Evolutionary conservation across 2,888 invertebrate genomes (phyloP).

Genomic region (Coelogynopora nodosa): DNA sequence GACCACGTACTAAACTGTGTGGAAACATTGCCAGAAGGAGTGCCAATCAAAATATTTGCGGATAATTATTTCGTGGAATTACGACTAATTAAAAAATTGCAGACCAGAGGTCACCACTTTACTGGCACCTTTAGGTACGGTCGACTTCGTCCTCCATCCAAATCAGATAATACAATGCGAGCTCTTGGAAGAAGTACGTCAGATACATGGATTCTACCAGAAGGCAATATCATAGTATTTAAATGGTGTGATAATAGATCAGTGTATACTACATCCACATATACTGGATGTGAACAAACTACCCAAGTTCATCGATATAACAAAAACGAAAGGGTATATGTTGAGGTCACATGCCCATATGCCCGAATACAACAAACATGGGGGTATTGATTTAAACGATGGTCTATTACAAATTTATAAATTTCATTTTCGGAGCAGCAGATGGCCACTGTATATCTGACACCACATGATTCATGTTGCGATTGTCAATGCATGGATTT

Average conservation of each 20-base stretch:
- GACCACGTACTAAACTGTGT: neutral
- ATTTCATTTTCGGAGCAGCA: neutral
- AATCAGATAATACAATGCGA: neutral
- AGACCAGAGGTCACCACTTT: slow-evolving; percentile 14
- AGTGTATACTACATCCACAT: slow-evolving; percentile 9
- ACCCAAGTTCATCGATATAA: slow-evolving; percentile 4
- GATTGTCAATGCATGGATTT: neutral
- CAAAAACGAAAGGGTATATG: neutral
- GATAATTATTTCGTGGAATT: slow-evolving; percentile 19
- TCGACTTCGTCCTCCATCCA: neutral
- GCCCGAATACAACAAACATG: neutral
- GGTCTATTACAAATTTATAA: slow-evolving; percentile 34
- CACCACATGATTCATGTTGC: neutral
- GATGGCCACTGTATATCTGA: slow-evolving; percentile 34
- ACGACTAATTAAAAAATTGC: neutral
- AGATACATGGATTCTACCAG: neutral
- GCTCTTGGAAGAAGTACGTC: neutral
- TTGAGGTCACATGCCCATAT: neutral
- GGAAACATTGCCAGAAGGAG: slow-evolving; percentile 21
- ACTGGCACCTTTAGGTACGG: slow-evolving; percentile 11
- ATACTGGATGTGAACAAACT: slow-evolving; percentile 10
- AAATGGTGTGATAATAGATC: slow-evolving; percentile 29
- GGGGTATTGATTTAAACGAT: slow-evolving; percentile 43
- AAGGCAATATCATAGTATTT: slow-evolving; percentile 1
- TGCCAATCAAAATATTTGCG: slow-evolving; percentile 31